phyloP scores from a whole-genome alignment of 2,797 vertebrate species.

The Morus bassanus region DNA sequence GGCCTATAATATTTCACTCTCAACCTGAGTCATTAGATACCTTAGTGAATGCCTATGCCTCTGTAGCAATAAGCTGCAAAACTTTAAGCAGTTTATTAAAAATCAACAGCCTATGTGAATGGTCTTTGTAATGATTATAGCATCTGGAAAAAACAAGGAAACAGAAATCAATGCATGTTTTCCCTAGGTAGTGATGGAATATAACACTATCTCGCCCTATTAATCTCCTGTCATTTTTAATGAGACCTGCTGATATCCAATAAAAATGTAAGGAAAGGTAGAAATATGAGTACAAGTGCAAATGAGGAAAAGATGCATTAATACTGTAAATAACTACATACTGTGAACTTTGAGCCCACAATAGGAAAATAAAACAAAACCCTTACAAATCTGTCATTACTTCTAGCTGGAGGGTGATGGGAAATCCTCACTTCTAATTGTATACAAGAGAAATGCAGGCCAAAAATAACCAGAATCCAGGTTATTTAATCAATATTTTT shows the following conservation, averaged over 20 bases:
- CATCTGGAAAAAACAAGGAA: not conserved
- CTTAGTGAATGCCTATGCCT: not conserved
- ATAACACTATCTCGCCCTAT: not conserved
- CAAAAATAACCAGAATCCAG: not conserved
- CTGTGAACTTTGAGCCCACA: not conserved
- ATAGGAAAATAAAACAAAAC: not conserved
- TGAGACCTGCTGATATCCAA: not conserved
- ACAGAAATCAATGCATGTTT: not conserved
- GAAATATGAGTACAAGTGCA: not conserved
- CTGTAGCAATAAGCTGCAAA: not conserved
- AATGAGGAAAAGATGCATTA: not conserved
- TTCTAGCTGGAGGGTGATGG: not conserved
- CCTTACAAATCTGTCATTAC: not conserved
- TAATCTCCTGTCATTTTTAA: not conserved
- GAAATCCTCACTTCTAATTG: not conserved
- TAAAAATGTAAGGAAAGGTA: not conserved
- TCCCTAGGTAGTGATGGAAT: not conserved
- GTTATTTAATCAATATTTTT: not conserved
- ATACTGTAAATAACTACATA: not conserved
- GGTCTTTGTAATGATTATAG: not conserved
- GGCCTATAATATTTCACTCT: not conserved
- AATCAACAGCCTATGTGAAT: not conserved
- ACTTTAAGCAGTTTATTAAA: not conserved
- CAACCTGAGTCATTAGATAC: not conserved
- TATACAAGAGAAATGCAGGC: not conserved